Base-by-base conservation (phyloP, 2,797 vertebrate genomes). In the Loris lydekkerianus region DNA sequence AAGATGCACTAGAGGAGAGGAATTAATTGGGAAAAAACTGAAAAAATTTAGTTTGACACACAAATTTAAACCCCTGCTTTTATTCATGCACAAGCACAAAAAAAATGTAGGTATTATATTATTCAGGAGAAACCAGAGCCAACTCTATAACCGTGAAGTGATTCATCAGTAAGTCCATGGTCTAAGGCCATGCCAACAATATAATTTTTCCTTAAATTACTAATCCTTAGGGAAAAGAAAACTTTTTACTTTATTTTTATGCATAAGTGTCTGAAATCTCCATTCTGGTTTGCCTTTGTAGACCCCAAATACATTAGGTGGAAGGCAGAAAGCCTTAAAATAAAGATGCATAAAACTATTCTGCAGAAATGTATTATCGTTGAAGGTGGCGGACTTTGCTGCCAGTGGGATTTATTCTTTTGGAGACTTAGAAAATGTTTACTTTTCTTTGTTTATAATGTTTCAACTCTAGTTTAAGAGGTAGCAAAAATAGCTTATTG, bases 401-500 rank as follows among this genome's bases (percentile, higher is more conserved):
- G 29, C 20, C 40, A 85, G 23, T 63, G 27, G 18, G 10, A 31
- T 72, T 72, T 73, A 91, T 73, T 86, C 56, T 94, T 85, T 25
- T 56, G 15, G 43, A 89, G 29, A 77, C 10, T 89, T 65, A 78
- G 21, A 94, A 95, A 83, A 86, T 77, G 34, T 96, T 96, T 89
- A 31, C 5, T 86, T 95, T 65, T 85, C 73, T 95, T 77, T 40
- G 25, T 94, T 89, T 90, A 91, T 81, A 78, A 78, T 75, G 49
- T 91, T 84, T 84, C 78, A 95, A 63, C 4, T 94, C 56, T 86
- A 87, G 49, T 58, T 93, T 87, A 96, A 93, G 61, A 95, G 73
- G 93, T 75, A 85, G 37, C 49, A 91, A 86, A 96, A 95, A 89
- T 63, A 93, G 58, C 31, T 86, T 89, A 89, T 82, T 86, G 90